Base-by-base conservation (phyloP, 2,113 vertebrate genomes). In the Quiscalus mexicanus region DNA sequence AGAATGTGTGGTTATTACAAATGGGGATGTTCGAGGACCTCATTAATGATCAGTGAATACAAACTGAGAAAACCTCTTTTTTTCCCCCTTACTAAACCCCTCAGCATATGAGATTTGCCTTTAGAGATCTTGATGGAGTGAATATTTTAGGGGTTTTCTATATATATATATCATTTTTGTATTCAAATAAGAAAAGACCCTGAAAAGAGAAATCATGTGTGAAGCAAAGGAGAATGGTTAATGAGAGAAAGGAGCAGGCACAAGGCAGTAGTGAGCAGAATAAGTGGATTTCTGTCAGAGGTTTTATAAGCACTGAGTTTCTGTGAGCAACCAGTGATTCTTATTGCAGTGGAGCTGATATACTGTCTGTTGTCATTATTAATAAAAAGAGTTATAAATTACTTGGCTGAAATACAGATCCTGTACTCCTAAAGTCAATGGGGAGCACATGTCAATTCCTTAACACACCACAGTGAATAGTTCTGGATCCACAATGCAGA, bases 361-460 rank as follows among this genome's bases (percentile, higher is more conserved):
- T 53, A 82, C 56, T 89, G 77, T 91, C 53, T 79, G 60, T 70
- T 95, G 87, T 82, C 56, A 3, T 95, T 88, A 87, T 85, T 80
- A 94, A 74, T 94, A 76, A 62, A 91, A 45, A 50, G 44, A 69
- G 82, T 77, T 86, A 88, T 84, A 90, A 86, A 83, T 93, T 95
- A 73, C 76, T 71, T 88, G 41, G 56, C 83, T 90, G 68, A 77
- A 70, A 50, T 65, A 92, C 10, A 1, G 71, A 35, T 83, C 74
- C 83, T 77, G 58, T n/a, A 30, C 73, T 73, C 10, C 75, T 76
- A 7, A 92, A 95, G 59, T 93, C 85, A 85, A 44, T 68, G 70
- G 63, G 68, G 68, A 92, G 67, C 74, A 67, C 63, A 35, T 24
- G 62, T 73, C 64, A 76, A 19, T 91, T 82, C 45, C 70, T 60